These are phyloP conservation scores for Henricia sp. DNA, from an alignment of 53 echinoderm and acorn worm genomes.

Conservation along the genomic window DNA sequence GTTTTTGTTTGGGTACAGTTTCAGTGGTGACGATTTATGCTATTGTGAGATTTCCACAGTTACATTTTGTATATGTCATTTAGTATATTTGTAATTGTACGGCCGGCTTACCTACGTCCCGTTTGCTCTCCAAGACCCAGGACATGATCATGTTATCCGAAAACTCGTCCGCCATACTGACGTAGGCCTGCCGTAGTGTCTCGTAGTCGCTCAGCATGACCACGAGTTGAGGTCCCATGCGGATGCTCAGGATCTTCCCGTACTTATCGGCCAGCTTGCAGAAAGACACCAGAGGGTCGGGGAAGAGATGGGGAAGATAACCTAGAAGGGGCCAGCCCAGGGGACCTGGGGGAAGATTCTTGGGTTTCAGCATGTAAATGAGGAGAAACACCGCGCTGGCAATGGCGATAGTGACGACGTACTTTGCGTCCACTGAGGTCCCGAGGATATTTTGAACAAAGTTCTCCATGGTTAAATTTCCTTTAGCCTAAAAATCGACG, in stretches of 20 bases:
- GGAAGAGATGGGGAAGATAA: slow-evolving; percentile 30
- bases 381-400: background rate
- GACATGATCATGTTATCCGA: slow-evolving; percentile 61
- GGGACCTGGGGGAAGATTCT: slow-evolving; percentile 50
- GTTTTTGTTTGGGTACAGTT: too few relatives aligned
- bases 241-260: slow-evolving; percentile 49
- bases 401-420: slow-evolving; percentile 11
- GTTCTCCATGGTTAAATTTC: background rate
- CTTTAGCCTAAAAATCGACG: too few relatives aligned
- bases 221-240: slow-evolving; percentile 50
- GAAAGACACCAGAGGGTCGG: slow-evolving; percentile 47
- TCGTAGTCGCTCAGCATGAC: slow-evolving; percentile 55
- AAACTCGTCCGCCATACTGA: slow-evolving; percentile 43
- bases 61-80: too few relatives aligned
- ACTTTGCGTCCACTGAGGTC: background rate
- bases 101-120: slow-evolving; percentile 35
- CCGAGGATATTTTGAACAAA: background rate
- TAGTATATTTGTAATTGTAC: background rate
- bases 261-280: slow-evolving; percentile 53
- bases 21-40: too few relatives aligned
- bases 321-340: slow-evolving; percentile 44
- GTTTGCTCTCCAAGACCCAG: slow-evolving; percentile 53
- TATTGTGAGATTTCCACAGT: too few relatives aligned
- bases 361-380: slow-evolving; percentile 4
- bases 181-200: slow-evolving; percentile 36